Evolutionary conservation across 2,888 invertebrate species (phyloP), one percentile per base, ranked within the genome.

Genomic region (Auanema sp.): DNA sequence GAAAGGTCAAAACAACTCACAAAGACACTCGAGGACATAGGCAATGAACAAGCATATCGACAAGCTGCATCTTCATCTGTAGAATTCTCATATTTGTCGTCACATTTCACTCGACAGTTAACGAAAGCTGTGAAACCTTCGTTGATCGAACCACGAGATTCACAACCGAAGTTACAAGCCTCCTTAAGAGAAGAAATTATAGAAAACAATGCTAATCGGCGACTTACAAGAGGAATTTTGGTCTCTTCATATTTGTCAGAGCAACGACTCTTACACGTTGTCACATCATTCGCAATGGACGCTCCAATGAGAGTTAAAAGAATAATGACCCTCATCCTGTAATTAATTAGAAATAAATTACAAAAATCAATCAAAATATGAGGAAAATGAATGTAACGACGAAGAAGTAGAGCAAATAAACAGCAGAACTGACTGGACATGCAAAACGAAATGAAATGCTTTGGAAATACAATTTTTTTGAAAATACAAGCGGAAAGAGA

Each of bases 21-120:
- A 10, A 59, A 41, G 24, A 51, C 44, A 25, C 58, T 52, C 12
- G 62, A 56, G 44, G 25, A 40, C 50, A 62, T 56, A 18, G 68
- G 68, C 33, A 71, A 54, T 11, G 61, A 56, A 50, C 71, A 71
- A 23, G 68, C 71, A 51, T 57, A 71, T 33, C 62, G 61, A 58
- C 71, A 71, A 4, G 64, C 64, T 14, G 24, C 50, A 24, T 69
- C 59, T 40, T 52, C 54, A 16, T 14, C 40, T 6, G 50, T 53
- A 18, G 44, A 49, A 18, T 63, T 57, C 1, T 41, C 47, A 23
- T 60, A 63, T n/a, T 50, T 47, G 4, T 25, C 25, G 12, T 41
- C 57, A 42, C 66, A 66, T 6, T 24, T 24, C 12, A 3, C 16
- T 6, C 53, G 44, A 33, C 66, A 66, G 18, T 16, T 43, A 23